These are phyloP conservation scores for Choristoneura fumiferana DNA, from an alignment of 1,140 invertebrate genomes.

Conservation along the genomic window DNA sequence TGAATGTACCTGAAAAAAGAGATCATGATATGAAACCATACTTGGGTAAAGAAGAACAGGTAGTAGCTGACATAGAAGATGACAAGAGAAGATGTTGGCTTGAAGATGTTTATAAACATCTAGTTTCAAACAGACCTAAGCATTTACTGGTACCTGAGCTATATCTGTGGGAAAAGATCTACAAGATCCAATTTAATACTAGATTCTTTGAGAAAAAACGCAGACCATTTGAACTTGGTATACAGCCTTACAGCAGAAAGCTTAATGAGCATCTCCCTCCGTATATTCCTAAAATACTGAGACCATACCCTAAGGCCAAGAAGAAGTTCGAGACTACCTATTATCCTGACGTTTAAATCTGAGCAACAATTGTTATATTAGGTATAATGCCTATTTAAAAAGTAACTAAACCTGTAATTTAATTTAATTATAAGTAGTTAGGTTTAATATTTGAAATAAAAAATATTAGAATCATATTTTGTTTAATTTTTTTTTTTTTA, in stretches of 20 bases:
- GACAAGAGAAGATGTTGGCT: slow-evolving; percentile 83
- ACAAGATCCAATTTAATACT: slow-evolving; percentile 84
- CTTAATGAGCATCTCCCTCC: slow-evolving; percentile 82
- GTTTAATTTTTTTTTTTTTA: slow-evolving; percentile 16
- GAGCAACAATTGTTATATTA: no score
- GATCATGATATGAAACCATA: slow-evolving; percentile 86
- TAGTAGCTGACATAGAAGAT: slow-evolving; percentile 84
- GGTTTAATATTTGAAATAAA: no score
- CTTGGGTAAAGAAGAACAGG: slow-evolving; percentile 79
- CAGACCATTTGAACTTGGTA: slow-evolving; percentile 82
- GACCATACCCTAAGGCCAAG: slow-evolving; percentile 79
- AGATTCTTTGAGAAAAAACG: slow-evolving; percentile 82
- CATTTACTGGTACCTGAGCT: slow-evolving; percentile 82
- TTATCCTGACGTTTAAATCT: slow-evolving; percentile 77
- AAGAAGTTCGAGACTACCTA: slow-evolving; percentile 80
- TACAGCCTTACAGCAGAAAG: slow-evolving; percentile 79
- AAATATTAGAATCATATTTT: slow-evolving; percentile 17
- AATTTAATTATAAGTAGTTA: slow-evolving; percentile 5
- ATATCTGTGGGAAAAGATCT: slow-evolving; percentile 88
- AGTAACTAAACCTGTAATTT: no score
- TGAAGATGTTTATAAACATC: slow-evolving; percentile 83
- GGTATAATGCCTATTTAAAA: no score
- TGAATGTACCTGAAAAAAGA: slow-evolving; percentile 83
- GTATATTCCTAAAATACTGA: slow-evolving; percentile 83
- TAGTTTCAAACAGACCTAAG: slow-evolving; percentile 82